Base-by-base conservation (phyloP, 1,140 invertebrate species). In the Cataglyphis hispanica region DNA sequence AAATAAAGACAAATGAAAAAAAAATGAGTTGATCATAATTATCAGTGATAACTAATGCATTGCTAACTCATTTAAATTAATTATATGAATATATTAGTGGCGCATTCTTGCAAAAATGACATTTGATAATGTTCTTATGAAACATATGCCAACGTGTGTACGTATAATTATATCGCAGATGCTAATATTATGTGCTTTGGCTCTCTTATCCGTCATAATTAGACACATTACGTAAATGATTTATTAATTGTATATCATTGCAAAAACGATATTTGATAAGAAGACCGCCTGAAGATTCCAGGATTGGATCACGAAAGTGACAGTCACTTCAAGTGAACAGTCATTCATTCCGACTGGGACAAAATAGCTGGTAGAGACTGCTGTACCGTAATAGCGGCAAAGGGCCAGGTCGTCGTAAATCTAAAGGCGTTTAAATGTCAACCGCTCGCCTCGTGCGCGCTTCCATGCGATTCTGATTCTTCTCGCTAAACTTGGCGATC, bases 401-500 rank as follows among this genome's bases (percentile, higher is more conserved):
- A 88, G 80, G 74, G 31, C 81, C 77, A 85, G 88, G 66, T 89
- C 74, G 74, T 93, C 92, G 91, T 93, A 93, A 93, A 93, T 93
- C 91, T 91, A 78, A 61, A 64, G 84, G 89, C 87, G 88, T 93
- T 93, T 93, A 93, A 93, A 92, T 76, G 92, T 93, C 92, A 90
- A 88, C 84, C 76, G 70, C 90, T 89, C 66, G 85, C 75, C 67
- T 87, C 43, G 56, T 67, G 56, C 84, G 85, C 34, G 69, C 43
- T 77, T 87, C 43, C 40, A 64, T 84, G 83, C 78, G 89, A 90
- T 91, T 93, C 92, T 46, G 89, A 75, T 77, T 89, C 70, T 87
- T 84, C 60, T 37, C 31, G 19, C 22, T 63, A 61, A 46, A 34
- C 7, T 86, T 83, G 80, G 83, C 40, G 84, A 60, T 84, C 76